Conservation (phyloP, 2,888 invertebrate genomes). For the Synanthedon formicaeformis region DNA sequence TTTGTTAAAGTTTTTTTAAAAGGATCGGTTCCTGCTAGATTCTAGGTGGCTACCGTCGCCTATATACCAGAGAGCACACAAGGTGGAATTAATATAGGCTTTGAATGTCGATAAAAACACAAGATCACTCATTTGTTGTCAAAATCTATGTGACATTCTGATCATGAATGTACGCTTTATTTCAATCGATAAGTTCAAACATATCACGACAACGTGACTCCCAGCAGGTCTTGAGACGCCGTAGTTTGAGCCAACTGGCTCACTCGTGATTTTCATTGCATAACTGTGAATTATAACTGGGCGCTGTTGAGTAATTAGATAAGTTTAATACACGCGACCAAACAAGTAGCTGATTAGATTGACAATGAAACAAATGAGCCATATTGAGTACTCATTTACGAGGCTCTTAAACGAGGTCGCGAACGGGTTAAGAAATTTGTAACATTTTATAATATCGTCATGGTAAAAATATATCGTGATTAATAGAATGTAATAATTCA, state of each 20-base stretch:
- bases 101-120: background rate
- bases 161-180: background rate
- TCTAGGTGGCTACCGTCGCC: no score
- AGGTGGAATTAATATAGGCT: no score
- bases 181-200: conserved; percentile 21
- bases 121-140: background rate
- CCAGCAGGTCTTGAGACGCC: conserved; percentile 16
- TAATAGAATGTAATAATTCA: no score
- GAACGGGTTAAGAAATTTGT: no score
- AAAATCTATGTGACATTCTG: background rate
- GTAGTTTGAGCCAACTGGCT: conserved; percentile 14
- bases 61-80: no score
- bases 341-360: conserved; percentile 1
- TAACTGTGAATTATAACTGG: conserved; percentile 22
- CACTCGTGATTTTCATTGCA: conserved; percentile 20
- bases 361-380: conserved; percentile 11
- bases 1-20: no score
- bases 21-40: no score
- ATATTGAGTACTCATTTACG: conserved; percentile 8
- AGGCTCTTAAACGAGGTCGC: background rate
- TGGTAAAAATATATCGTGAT: no score
- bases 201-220: conserved; percentile 30
- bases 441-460: no score
- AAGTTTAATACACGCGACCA: conserved; percentile 6
- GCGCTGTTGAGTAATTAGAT: conserved; percentile 8